A percentile compares a stretch with the other conserved stretches of the same genome.
Evolutionary conservation across 2,797 vertebrate species (phyloP).

Genomic region (Coendou prehensilis): DNA sequence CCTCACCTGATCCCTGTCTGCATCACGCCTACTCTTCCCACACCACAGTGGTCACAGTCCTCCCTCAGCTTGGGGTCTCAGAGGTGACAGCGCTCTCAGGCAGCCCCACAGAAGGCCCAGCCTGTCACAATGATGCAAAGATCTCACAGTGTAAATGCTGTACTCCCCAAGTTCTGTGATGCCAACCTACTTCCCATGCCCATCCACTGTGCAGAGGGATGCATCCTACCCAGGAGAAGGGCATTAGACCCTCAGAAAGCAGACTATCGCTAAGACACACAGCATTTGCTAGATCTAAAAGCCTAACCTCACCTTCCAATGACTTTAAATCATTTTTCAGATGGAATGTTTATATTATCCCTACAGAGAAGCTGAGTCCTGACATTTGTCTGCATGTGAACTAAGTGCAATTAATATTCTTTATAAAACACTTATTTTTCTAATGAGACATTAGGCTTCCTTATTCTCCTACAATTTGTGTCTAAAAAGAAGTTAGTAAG

Average conservation of each 20-base stretch:
- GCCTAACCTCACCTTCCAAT: not conserved
- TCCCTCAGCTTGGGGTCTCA: not conserved
- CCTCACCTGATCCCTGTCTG: not conserved
- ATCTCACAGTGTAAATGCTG: not conserved
- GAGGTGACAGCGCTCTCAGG: not conserved
- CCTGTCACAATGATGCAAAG: not conserved
- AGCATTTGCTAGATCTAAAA: not conserved
- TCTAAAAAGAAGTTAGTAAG: not conserved
- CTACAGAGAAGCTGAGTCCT: not conserved
- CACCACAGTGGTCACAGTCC: not conserved
- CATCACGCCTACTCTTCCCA: not conserved
- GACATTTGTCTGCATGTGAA: not conserved
- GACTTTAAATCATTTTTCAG: not conserved
- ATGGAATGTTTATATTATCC: not conserved
- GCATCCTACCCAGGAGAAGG: not conserved
- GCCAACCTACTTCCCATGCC: not conserved
- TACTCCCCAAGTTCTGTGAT: not conserved
- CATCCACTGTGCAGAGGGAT: not conserved
- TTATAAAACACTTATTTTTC: not conserved
- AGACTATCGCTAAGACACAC: not conserved
- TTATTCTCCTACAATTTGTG: not conserved
- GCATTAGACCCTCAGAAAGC: not conserved
- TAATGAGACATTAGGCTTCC: not conserved
- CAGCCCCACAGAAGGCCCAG: not conserved
- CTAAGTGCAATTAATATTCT: constrained; percentile 2